Base-by-base conservation (phyloP, 2,113 vertebrate species). In the Coregonus clupeaformis region DNA sequence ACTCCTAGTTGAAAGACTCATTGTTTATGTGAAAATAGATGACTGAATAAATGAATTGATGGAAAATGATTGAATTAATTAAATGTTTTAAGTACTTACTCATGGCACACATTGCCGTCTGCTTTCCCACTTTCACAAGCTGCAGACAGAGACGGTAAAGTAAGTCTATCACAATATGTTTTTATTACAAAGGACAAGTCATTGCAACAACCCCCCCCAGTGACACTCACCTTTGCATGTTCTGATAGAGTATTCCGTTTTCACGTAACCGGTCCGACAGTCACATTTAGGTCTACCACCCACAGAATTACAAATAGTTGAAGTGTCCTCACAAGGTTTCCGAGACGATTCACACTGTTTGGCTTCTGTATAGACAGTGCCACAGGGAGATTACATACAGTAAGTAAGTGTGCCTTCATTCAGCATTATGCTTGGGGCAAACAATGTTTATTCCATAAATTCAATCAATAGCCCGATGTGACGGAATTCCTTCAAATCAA, bases 91-190 rank as follows among this genome's bases (percentile, higher is more conserved):
- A 24, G 6, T 16, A 90, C 91, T 85, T 82, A 94, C 93, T 0
- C 0, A 0, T 3, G 0, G 73, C 93, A 93, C 0, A 0, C 0
- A 0, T 16, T 6, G 3, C 9, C 0, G 0, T 7, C 0, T 1
- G 20, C 1, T 62, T 25, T 0, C 3, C 88, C 89, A 57, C 6
- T 78, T 1, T 82, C 85, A 85, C 93, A 93, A 69, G 81, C 90
- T 91, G 82, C 29, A 27, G 52, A 57, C 24, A 72, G 69, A 74
- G 18, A 74, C 5, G 57, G 36, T 20, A 60, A n/a, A 60, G n/a
- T 22, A 60, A 60, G 57, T 60, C 57, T n/a, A 4, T 7, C 57
- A 1, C n/a, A n/a, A n/a, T n/a, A n/a, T n/a, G n/a, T n/a, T n/a
- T n/a, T n/a, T n/a, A n/a, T n/a, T n/a, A n/a, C n/a, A n/a, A n/a